Percentiles rank a stretch among this genome's conserved stretches.
phyloP scores from a whole-genome alignment of 2,113 vertebrate species.

The Myotis davidii region DNA sequence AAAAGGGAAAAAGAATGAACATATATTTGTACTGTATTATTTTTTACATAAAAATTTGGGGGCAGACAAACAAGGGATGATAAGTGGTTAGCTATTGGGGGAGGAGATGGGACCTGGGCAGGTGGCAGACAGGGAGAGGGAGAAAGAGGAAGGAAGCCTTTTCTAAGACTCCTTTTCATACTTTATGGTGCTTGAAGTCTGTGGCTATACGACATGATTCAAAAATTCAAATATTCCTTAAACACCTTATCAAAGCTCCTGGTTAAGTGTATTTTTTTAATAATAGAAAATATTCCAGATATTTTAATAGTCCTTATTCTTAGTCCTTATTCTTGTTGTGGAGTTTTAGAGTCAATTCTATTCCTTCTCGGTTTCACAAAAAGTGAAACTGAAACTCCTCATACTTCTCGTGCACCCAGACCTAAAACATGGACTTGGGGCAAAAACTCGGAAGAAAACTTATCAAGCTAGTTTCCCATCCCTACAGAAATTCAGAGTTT shows the following conservation, averaged over 20 bases:
- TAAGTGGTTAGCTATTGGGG: background rate
- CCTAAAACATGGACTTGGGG: background rate
- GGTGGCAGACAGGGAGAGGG: background rate
- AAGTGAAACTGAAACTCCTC: conserved; percentile 51
- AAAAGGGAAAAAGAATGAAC: background rate
- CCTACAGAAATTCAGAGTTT: background rate
- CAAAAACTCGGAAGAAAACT: background rate
- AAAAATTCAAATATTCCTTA: background rate
- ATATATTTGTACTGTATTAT: background rate
- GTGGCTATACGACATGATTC: background rate
- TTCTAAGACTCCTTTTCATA: background rate
- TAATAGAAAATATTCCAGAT: conserved; percentile 8
- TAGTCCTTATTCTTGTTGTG: background rate
- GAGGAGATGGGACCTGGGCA: background rate
- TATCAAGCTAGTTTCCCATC: background rate
- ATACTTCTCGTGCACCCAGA: background rate
- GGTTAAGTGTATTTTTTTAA: background rate
- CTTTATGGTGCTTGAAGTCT: background rate
- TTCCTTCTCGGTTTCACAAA: conserved; percentile 30
- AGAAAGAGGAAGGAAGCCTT: background rate
- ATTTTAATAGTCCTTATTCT: background rate
- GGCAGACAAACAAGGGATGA: background rate
- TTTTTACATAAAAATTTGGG: background rate
- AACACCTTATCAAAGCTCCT: background rate
- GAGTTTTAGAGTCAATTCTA: background rate